Conservation (phyloP, 2,113 vertebrate genomes). For the Cryptoleucopteryx plumbea region DNA sequence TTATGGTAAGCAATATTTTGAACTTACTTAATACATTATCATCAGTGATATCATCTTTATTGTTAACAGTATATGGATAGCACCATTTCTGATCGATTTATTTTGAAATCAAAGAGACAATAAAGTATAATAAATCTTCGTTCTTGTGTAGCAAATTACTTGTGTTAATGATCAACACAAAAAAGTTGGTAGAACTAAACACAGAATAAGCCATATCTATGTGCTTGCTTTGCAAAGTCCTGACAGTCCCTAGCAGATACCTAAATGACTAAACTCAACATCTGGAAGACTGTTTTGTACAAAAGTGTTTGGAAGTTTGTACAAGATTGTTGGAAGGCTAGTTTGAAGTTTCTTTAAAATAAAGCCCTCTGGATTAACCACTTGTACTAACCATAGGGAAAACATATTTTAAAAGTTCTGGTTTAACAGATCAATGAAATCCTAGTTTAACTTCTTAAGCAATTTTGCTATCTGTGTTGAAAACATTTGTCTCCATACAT, state of each 20-base stretch:
- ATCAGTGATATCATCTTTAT: neutral
- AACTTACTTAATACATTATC: neutral
- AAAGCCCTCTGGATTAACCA: neutral
- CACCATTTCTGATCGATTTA: neutral
- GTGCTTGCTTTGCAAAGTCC: neutral
- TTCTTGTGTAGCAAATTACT: neutral
- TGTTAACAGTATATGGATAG: neutral
- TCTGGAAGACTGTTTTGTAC: neutral
- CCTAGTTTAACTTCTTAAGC: neutral
- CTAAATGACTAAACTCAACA: neutral
- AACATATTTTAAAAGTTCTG: neutral
- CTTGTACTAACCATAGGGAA: neutral
- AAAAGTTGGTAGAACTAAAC: neutral
- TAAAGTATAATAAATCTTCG: neutral
- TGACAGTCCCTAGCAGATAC: neutral
- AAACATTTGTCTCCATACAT: neutral
- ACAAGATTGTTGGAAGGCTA: neutral
- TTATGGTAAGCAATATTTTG: neutral
- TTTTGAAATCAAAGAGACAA: neutral
- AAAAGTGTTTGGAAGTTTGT: neutral
- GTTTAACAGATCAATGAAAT: neutral
- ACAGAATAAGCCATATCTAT: neutral
- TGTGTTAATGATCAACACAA: neutral
- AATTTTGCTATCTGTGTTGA: neutral
- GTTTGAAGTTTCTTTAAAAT: neutral